phyloP scores from a whole-genome alignment of 2,888 invertebrate species.

The Leptura quadrifasciata region DNA sequence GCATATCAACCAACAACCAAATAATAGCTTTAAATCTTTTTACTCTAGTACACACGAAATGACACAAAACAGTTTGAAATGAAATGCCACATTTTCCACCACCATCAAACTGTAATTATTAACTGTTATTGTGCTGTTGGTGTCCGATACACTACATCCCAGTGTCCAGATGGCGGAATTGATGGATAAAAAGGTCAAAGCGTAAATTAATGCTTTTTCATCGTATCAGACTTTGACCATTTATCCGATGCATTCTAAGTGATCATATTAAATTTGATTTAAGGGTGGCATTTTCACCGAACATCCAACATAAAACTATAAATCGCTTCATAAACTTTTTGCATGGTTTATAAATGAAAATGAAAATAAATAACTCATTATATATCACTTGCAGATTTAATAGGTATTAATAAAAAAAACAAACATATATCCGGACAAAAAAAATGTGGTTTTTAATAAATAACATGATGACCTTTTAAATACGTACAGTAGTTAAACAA shows the following conservation, averaged over 20 bases:
- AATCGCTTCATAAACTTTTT: too few species aligned
- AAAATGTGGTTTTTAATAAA: too few species aligned
- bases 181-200: constrained; percentile 14
- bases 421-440: too few species aligned
- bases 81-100: constrained; percentile 59
- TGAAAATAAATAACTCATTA: too few species aligned
- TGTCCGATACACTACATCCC: constrained; percentile 46
- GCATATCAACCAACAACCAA: neutral
- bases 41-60: constrained; percentile 8
- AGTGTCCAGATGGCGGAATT: constrained; percentile 23
- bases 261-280: neutral
- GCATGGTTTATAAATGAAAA: too few species aligned
- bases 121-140: constrained; percentile 58
- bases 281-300: too few species aligned
- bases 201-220: constrained; percentile 25
- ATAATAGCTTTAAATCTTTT: neutral
- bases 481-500: too few species aligned
- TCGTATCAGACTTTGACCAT: neutral
- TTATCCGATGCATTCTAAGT: neutral
- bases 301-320: too few species aligned
- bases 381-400: too few species aligned
- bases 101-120: constrained; percentile 65
- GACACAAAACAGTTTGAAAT: constrained; percentile 32
- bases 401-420: too few species aligned
- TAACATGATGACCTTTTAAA: too few species aligned